These are phyloP conservation scores for Pseudopipra pipra DNA, from an alignment of 2,113 vertebrate species.

Conservation along the genomic window DNA sequence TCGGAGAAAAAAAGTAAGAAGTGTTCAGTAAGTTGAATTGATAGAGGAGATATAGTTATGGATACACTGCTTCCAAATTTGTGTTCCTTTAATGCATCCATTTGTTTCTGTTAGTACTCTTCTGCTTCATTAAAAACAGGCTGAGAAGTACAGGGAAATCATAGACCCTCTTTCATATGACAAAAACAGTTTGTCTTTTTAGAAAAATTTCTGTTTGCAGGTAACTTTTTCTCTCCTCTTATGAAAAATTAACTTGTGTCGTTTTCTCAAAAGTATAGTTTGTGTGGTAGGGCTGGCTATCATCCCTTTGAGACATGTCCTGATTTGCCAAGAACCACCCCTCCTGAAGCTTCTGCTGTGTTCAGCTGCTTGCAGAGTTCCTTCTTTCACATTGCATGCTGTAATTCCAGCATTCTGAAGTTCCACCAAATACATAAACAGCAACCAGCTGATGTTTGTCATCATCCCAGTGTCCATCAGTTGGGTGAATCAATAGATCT, in stretches of 20 bases:
- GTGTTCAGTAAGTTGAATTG: background rate
- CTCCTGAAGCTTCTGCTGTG: background rate
- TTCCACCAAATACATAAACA: background rate
- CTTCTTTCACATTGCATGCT: background rate
- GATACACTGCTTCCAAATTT: background rate
- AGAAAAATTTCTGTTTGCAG: background rate
- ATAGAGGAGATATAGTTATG: background rate
- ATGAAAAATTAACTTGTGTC: rapidly evolving
- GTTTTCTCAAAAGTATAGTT: background rate
- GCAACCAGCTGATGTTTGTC: background rate
- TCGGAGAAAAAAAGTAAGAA: background rate
- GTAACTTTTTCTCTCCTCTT: background rate
- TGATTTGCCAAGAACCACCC: background rate
- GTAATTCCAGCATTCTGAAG: background rate
- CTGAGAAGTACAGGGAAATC: background rate
- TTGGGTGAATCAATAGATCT: background rate
- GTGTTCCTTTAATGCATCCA: background rate
- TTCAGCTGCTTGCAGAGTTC: background rate
- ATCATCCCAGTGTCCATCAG: background rate
- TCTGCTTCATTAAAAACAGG: background rate
- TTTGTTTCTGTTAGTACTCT: background rate
- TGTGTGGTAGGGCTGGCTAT: background rate
- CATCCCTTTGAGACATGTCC: background rate
- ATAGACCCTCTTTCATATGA: background rate
- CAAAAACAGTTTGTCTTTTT: background rate